A percentile compares a stretch with the other conserved stretches of the same genome.
Evolutionary conservation across 2,888 invertebrate genomes (phyloP).

Genomic region (Seira musarum): DNA sequence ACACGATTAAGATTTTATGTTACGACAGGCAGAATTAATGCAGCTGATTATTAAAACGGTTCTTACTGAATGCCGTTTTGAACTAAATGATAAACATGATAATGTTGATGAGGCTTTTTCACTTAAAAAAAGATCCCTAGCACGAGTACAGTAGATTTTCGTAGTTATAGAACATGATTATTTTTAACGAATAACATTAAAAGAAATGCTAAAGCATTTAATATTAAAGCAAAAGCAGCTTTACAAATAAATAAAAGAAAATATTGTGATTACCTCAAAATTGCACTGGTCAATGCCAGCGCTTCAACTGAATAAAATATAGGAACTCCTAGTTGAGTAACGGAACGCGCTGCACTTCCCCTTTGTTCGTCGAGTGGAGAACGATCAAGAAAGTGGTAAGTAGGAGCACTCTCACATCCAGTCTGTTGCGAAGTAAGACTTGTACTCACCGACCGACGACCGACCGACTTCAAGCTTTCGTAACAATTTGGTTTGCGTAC

Average conservation of each 20-base stretch:
- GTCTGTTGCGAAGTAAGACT: background rate
- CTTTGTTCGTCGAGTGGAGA: constrained; percentile 29
- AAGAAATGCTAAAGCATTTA: no score
- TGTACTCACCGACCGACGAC: no score
- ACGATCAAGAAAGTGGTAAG: background rate
- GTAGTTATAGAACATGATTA: no score
- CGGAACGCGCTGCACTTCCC: constrained; percentile 17
- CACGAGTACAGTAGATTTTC: no score
- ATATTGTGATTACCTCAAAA: constrained; percentile 66
- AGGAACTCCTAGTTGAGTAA: constrained; percentile 38
- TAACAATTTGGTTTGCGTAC: background rate
- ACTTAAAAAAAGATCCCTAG: no score
- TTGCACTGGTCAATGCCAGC: constrained; percentile 69
- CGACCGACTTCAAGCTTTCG: background rate
- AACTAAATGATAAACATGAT: no score
- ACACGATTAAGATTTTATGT: background rate
- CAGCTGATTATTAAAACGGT: background rate
- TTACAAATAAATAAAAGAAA: no score
- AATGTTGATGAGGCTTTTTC: no score
- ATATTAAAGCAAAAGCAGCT: no score
- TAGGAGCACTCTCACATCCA: constrained; percentile 45
- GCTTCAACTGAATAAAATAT: constrained; percentile 40
- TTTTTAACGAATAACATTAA: no score
- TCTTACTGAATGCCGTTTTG: no score
- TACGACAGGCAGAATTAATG: background rate